Conservation (phyloP, 1,140 invertebrate genomes). For the Atta cephalotes region DNA sequence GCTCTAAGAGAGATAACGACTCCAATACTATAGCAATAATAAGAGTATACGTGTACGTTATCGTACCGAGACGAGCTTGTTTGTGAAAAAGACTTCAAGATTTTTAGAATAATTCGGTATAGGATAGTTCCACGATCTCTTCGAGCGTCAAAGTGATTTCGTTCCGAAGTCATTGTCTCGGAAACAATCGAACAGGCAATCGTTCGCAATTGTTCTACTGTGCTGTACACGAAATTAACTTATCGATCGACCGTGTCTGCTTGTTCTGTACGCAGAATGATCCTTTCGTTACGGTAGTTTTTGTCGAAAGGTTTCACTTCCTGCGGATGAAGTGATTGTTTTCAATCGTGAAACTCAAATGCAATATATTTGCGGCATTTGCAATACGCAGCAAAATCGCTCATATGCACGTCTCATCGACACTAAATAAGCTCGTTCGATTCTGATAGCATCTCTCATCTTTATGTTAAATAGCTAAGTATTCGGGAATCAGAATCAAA, state of each 20-base stretch:
- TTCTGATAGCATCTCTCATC: constrained; percentile 19
- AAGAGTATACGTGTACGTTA: constrained; percentile 9
- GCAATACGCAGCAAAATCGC: not conserved
- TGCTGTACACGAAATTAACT: constrained; percentile 8
- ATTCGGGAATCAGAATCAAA: not conserved
- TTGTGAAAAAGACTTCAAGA: not conserved
- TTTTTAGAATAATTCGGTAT: not conserved
- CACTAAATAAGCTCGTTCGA: constrained; percentile 13
- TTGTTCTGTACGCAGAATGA: constrained; percentile 30
- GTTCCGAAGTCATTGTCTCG: not conserved
- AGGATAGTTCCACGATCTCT: not conserved
- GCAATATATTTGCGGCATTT: constrained; percentile 8
- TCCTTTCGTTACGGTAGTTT: constrained; percentile 41
- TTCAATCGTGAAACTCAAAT: constrained; percentile 17
- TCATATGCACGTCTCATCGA: not conserved
- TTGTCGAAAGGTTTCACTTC: not conserved
- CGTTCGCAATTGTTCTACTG: not conserved
- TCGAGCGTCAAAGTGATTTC: constrained; percentile 3
- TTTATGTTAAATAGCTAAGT: constrained; percentile 5
- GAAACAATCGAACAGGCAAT: constrained; percentile 22
- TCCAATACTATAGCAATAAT: constrained; percentile 32
- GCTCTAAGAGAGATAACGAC: not conserved
- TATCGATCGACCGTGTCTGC: constrained; percentile 33
- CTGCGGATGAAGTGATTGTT: constrained; percentile 4
- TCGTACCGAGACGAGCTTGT: not conserved